Evolutionary conservation across 2,113 vertebrate genomes (phyloP).

Genomic region (Tyrannus savana): DNA sequence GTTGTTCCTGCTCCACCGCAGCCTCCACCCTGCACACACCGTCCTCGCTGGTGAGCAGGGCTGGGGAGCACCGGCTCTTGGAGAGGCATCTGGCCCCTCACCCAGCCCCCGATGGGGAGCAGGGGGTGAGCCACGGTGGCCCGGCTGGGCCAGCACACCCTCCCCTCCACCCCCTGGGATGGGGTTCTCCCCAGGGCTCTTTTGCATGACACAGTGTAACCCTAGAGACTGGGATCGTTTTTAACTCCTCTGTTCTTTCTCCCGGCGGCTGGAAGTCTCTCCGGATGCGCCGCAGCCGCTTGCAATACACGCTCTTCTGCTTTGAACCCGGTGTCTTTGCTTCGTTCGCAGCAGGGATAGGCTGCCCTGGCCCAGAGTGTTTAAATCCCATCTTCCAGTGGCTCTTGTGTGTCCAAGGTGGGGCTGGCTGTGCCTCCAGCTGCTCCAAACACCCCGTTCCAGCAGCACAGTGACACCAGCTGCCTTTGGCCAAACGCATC

Average conservation of each 20-base stretch:
- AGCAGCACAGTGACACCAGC: neutral
- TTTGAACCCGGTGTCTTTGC: constrained; percentile 53
- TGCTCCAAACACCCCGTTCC: neutral
- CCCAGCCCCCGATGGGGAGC: fast-evolving
- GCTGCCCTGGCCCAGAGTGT: neutral
- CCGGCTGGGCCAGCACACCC: neutral
- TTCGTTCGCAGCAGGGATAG: constrained; percentile 12
- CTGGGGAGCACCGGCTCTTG: fast-evolving
- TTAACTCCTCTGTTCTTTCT: constrained; percentile 60
- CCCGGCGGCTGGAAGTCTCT: constrained; percentile 35
- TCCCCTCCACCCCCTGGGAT: neutral
- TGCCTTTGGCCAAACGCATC: neutral
- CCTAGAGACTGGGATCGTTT: constrained; percentile 60
- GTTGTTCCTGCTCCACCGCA: neutral
- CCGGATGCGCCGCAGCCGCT: neutral
- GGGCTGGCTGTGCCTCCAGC: neutral
- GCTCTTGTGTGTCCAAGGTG: neutral
- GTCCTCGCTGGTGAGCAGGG: neutral
- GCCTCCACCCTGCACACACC: fast-evolving
- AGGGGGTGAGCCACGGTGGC: neutral
- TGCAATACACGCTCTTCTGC: constrained; percentile 70
- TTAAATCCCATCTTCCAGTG: neutral
- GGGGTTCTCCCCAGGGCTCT: neutral
- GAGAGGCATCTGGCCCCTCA: fast-evolving
- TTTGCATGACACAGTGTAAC: constrained; percentile 67